Evolutionary conservation across 2,113 vertebrate genomes (phyloP), one percentile per base, ranked within the genome.

Genomic region (Stigmatopora nigra): DNA sequence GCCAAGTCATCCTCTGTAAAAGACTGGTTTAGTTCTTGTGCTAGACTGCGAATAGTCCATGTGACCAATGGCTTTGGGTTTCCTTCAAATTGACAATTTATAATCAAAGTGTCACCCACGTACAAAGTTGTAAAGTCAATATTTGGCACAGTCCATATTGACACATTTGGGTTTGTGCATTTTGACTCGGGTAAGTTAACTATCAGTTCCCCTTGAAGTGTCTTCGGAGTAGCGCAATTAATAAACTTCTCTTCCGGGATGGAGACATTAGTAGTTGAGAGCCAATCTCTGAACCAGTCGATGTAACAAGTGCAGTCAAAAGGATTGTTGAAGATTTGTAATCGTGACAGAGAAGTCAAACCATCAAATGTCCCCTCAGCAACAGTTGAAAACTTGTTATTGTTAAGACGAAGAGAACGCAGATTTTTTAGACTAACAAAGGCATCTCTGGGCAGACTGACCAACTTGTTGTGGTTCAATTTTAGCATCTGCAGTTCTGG

Each of bases 381-480:
- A 1, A 99, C 85, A 0, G 90, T 81, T 5, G 81, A 64, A 63
- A 99, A 93, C 38, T 83, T 89, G 84, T 99, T 98, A 70, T 95
- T 92, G 86, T 98, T 96, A 78, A 99, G 93, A 51, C 93, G 92
- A n/a, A 99, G 83, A 0, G 95, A 96, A 25, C 89, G 91, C 69
- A 99, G 89, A 64, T 97, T 91, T 12, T 87, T 89, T 25, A 98
- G 90, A 49, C 88, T 91, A 47, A 82, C 75, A 46, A 99, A 95
- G 14, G 94, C 93, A 0, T 91, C 88, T 25, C 77, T 81, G 1
- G 97, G 95, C 72, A 99, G 86, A 17, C 79, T 75, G 13, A 83
- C 82, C 90, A 99, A 87, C 75, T 91, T 84, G 35, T 99, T 99
- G 79, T 99, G 91, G 89, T 97, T 95, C 94, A 99, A 94, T 85